Base-by-base conservation (phyloP, 2,113 vertebrate species). In the Odontesthes bonariensis region DNA sequence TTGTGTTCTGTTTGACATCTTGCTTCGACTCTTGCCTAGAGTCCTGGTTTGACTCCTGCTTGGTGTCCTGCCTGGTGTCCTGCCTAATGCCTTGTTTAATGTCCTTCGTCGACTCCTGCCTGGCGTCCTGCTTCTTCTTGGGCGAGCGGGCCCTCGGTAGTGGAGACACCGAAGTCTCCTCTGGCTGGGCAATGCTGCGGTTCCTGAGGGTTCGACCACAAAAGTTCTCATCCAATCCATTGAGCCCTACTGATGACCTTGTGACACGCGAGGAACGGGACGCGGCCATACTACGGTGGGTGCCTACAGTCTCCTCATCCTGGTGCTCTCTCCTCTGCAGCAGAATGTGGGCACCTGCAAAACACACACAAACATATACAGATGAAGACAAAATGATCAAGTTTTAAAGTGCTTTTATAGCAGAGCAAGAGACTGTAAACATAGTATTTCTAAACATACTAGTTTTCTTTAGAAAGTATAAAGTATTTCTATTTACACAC, bases 221-320 rank as follows among this genome's bases (percentile, higher is more conserved):
- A 89, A 99, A 99, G 91, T 97, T 98, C 93, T 99, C 98, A 91
- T 99, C 98, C 95, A 99, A 96, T 96, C 98, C 98, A 95, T 99
- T 99, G 93, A 98, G 96, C 91, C 97, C 98, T 92, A 98, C 98
- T 95, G 97, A 99, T 95, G 98, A 99, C 97, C 98, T 98, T 96
- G 98, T 99, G 94, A 99, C 97, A 81, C 98, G 98, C 91, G 98
- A 97, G 93, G 98, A 98, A 94, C 98, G 97, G 95, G 97, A 96
- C 95, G 98, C 95, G 97, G 98, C 98, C 98, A 99, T 99, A 94
- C 96, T 98, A 97, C 92, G 97, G 97, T 95, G 91, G 95, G 91
- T 95, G 95, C 96, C 96, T 98, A 98, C 92, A 94, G 95, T 93
- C 95, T 95, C 95, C 92, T 96, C 97, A 97, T 98, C 91, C 88